A percentile compares a stretch with the other conserved stretches of the same genome.
phyloP scores from a whole-genome alignment of 2,113 vertebrate species.

The Amia ocellicauda region DNA sequence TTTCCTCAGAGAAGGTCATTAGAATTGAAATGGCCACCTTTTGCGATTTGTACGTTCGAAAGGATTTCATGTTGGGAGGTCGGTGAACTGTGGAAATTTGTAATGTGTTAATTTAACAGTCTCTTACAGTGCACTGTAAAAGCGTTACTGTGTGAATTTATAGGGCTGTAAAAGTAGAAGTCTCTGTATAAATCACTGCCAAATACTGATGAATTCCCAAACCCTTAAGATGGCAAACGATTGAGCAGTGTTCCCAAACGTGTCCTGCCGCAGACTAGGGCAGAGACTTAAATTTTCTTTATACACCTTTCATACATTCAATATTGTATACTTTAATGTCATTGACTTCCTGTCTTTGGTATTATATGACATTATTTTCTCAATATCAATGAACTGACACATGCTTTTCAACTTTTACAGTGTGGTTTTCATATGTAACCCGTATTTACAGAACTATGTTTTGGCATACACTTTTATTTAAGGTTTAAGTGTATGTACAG shows the following conservation, averaged over 20 bases:
- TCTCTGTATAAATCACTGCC: constrained; percentile 8
- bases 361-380: too few relatives aligned
- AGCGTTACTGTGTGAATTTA: constrained; percentile 17
- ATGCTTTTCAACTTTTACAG: too few relatives aligned
- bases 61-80: too few relatives aligned
- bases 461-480: too few relatives aligned
- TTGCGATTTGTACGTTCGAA: neutral
- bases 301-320: neutral
- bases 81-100: constrained; percentile 4
- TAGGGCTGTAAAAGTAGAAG: constrained; percentile 9
- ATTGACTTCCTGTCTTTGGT: neutral
- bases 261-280: neutral
- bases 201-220: constrained; percentile 3
- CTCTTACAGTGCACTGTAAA: constrained; percentile 7
- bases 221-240: neutral
- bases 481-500: too few relatives aligned
- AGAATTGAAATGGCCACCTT: too few relatives aligned
- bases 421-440: too few relatives aligned
- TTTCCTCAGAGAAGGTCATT: too few relatives aligned
- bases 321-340: neutral
- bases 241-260: neutral
- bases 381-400: too few relatives aligned
- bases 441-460: too few relatives aligned
- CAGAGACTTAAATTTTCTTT: too few relatives aligned
- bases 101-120: constrained; percentile 16